phyloP scores from a whole-genome alignment of 2,113 vertebrate species.

The Pterocles gutturalis region DNA sequence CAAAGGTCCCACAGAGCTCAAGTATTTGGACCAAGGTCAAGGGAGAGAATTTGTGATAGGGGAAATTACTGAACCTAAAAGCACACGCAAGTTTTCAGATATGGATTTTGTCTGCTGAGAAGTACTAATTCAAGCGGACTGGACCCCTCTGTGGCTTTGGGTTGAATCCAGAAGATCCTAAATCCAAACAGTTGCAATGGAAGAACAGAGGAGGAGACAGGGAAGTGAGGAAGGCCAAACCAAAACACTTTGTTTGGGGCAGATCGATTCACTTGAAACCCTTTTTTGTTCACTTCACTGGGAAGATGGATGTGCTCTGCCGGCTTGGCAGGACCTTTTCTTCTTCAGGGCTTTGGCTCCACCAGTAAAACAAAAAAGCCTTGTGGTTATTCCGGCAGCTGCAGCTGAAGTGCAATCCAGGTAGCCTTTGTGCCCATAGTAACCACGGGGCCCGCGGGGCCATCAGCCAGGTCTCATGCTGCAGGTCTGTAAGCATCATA shows the following conservation, averaged over 20 bases:
- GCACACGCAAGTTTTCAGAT: not conserved
- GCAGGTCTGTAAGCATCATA: not conserved
- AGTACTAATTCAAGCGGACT: conserved; percentile 7
- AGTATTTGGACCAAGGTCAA: conserved; percentile 26
- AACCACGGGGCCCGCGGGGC: fast-evolving
- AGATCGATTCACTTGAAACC: not conserved
- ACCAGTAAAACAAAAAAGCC: not conserved
- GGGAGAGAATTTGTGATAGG: not conserved
- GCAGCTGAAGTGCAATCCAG: not conserved
- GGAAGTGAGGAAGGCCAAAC: conserved; percentile 47
- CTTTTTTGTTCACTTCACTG: not conserved
- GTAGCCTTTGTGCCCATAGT: not conserved
- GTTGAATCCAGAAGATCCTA: conserved; percentile 1
- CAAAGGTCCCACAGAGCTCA: not conserved
- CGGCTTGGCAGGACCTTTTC: conserved; percentile 34
- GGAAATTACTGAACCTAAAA: not conserved
- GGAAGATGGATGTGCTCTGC: conserved; percentile 49
- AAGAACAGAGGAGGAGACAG: not conserved
- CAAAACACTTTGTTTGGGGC: not conserved
- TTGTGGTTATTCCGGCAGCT: not conserved
- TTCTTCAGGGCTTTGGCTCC: conserved; percentile 13
- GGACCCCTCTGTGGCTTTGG: conserved; percentile 48
- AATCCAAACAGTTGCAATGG: not conserved
- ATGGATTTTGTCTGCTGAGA: conserved; percentile 6
- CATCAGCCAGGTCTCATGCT: not conserved